Percentiles rank a stretch among this genome's conserved stretches.
phyloP scores from a whole-genome alignment of 1,140 invertebrate genomes.

The Lethocerus indicus region DNA sequence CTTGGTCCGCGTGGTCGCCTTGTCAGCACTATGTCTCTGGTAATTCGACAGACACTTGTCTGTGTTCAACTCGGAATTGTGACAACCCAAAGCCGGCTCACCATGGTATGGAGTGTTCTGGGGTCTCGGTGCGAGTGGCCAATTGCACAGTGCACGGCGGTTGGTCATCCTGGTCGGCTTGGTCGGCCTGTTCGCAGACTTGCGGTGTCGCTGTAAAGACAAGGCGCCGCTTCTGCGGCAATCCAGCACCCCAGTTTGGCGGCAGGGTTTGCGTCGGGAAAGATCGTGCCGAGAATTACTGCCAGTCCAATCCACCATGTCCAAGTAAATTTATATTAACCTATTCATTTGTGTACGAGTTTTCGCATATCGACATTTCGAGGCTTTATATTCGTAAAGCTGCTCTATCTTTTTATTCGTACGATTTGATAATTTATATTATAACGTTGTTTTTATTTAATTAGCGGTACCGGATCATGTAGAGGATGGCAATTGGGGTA shows the following conservation, averaged over 20 bases:
- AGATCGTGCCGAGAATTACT: constrained; percentile 58
- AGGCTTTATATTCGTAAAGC: no score
- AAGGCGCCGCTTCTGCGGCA: constrained; percentile 55
- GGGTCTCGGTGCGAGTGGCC: constrained; percentile 34
- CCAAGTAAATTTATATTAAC: constrained; percentile 30
- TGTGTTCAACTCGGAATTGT: constrained; percentile 59
- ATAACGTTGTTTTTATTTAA: constrained; percentile 7
- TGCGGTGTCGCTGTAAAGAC: constrained; percentile 68
- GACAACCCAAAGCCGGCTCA: constrained; percentile 65
- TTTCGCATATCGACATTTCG: no score
- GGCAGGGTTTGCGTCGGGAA: constrained; percentile 68
- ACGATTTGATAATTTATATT: background rate
- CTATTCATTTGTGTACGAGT: background rate
- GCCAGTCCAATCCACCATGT: constrained; percentile 60
- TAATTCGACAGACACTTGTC: constrained; percentile 39
- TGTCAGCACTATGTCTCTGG: constrained; percentile 31
- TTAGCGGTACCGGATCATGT: constrained; percentile 33
- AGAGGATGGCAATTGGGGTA: constrained; percentile 53
- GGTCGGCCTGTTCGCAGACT: constrained; percentile 66
- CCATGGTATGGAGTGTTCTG: constrained; percentile 47
- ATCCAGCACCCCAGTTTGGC: constrained; percentile 63
- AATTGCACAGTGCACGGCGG: constrained; percentile 72
- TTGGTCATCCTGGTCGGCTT: constrained; percentile 76
- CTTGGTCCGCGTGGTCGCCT: constrained; percentile 48
- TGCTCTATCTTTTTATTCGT: no score